Base-by-base conservation (phyloP, 1,140 invertebrate species). In the Trichonephila inaurata region DNA sequence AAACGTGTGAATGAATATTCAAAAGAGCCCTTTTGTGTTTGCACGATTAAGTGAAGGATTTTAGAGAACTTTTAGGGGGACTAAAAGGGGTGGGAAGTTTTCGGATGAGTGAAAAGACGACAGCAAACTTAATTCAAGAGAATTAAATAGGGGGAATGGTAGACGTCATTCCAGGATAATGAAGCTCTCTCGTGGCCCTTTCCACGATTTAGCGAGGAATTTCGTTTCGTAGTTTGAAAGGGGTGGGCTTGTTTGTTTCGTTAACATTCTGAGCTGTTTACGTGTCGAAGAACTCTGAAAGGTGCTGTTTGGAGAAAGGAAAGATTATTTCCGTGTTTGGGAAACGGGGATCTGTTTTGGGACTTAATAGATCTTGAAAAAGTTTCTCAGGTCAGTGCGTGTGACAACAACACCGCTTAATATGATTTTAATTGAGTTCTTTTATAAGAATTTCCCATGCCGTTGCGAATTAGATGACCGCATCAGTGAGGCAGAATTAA, bases 1-100 rank as follows among this genome's bases (percentile, higher is more conserved):
- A 60, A 51, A 83, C 82, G 82, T 83, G 82, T 58, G 82, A 60
- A 83, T 83, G 82, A 83, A 83, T 83, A 83, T 83, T 83, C 82
- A 83, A 83, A 83, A 28, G 72, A 77, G 82, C 16, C 44, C 82
- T 83, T 83, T 83, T 83, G n/a, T 83, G 82, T 83, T 83, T 83
- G 82, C 82, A 83, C 82, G 82, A 60, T 51, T 51, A 60, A 51
- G 19, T 83, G 24, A 77, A 83, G 82, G 82, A n/a, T n/a, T 83
- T 83, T 51, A 58, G 82, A 83, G 40, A 83, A 44, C 21, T 51
- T 58, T 24, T 5, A 51, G 82, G 21, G 51, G 51, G 51, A 83
- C 44, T 83, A 60, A 60, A 40, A 19, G 16, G 72, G 24, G 72
- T 77, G 72, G 33, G 72, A 40, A 28, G 18, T 77, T 77, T 40